Base-by-base conservation (phyloP, 2,888 invertebrate species). In the Aleiodes testaceus region DNA sequence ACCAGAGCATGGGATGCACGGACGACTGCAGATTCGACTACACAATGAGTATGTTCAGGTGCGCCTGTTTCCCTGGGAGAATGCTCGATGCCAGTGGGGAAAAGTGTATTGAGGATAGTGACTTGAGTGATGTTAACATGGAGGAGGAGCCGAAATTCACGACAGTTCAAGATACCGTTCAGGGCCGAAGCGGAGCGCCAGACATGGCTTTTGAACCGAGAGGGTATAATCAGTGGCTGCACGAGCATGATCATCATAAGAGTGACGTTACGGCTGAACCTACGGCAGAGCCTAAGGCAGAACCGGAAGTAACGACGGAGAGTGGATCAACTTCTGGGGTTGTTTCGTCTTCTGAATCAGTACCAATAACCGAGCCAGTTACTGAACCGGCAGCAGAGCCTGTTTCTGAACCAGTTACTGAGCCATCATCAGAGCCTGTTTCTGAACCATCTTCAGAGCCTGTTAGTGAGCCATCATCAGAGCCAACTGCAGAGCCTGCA, bases 11-110 rank as follows among this genome's bases (percentile, higher is more conserved):
- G 70, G 88, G 89, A 61, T 95, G 95, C 81, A 90, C 93, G 76
- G 89, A 93, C 76, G 88, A 87, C 11, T 95, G 95, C 83, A 87
- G 88, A 66, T 94, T 93, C 80, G 91, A 93, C 83, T 91, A 92
- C 79, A 81, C 82, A 1, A 86, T 88, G 22, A 89, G 92, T 69
- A 90, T 91, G 63, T 94, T 94, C 81, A 87, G 86, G 36, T 95
- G 95, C 82, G 88, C 87, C 2, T 95, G 94, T 83, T 91, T 91
- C 9, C 84, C 87, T 47, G 90, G 90, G 36, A 81, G 91, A 88
- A 79, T 88, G 65, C 82, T 93, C 84, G 87, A 87, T 82, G 77
- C 75, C 12, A 87, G 88, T 78, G 88, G 84, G 14, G 90, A 89
- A 81, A 88, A 80, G 30, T 91, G 91, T 73, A 76, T 86, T 47